Evolutionary conservation across 2,113 vertebrate genomes (phyloP), one percentile per base, ranked within the genome.

Genomic region (Dolichallabes microphthalmus): DNA sequence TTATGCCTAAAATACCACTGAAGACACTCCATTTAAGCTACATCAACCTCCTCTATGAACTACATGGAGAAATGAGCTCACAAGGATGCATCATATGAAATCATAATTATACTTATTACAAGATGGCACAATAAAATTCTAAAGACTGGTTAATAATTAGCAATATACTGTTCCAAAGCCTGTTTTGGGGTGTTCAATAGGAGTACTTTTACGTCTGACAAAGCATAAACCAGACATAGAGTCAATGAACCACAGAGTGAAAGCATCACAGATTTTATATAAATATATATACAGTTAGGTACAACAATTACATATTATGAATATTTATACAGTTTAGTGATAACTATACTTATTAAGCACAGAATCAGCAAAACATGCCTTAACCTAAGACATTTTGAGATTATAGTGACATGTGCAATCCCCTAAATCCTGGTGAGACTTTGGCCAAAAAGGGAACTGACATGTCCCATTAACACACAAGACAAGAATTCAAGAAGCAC

Each of bases 1-100:
- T 89, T 93, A 94, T 93, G 94, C 92, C 93, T 94, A 94, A 94
- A 92, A 93, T 93, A 93, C 94, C 94, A 93, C 90, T 93, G 90
- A 91, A 89, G 89, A 92, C 92, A 92, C 90, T 90, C 91, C 93
- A 87, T 76, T 84, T 19, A 92, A 90, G 93, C 83, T 81, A 81
- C 79, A 81, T 45, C 79, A 53, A 57, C 81, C 69, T 76, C 45
- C 45, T 77, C 30, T 15, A 50, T 27, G 15, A 15, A 69, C 22
- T 74, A n/a, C 66, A 75, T 45, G 32, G n/a, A 77, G 52, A 30
- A 2, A 3, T 66, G 39, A 27, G 60, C 79, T 50, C 39, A 66
- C n/a, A 57, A 57, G 15, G n/a, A 32, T 14, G 45, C 25, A 76
- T 13, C 2, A 76, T 27, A 76, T 55, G 2, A 0, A 17, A 25